Conservation (phyloP, 2,888 invertebrate genomes). For the Helicoverpa assulta region DNA sequence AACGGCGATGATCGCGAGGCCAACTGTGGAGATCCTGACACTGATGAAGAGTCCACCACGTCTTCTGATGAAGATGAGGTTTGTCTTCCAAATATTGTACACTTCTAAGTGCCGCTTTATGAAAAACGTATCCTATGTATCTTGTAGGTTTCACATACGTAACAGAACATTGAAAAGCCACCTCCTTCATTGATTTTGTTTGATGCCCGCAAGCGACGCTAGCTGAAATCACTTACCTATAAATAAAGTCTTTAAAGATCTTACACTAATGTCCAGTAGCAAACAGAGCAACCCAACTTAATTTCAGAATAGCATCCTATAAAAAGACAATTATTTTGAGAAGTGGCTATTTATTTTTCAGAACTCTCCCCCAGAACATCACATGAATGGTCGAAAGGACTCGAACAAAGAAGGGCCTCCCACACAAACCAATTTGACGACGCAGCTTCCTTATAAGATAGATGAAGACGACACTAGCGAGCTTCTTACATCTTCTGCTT, state of each 20-base stretch:
- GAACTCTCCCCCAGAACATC: constrained; percentile 48
- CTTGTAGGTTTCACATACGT: too few relatives aligned
- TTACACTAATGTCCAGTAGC: too few relatives aligned
- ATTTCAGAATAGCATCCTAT: too few relatives aligned
- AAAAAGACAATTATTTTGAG: too few relatives aligned
- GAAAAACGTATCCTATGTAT: too few relatives aligned
- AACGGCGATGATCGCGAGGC: constrained; percentile 58
- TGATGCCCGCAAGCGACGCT: too few relatives aligned
- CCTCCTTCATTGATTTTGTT: too few relatives aligned
- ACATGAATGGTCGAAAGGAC: constrained; percentile 42
- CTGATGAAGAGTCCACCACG: constrained; percentile 39
- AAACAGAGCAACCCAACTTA: too few relatives aligned
- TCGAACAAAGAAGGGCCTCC: constrained; percentile 68
- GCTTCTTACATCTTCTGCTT: constrained; percentile 72
- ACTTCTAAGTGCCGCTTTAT: not conserved
- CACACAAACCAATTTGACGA: constrained; percentile 80
- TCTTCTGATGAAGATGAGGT: constrained; percentile 54
- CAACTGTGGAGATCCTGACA: constrained; percentile 43
- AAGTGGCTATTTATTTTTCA: constrained; percentile 36
- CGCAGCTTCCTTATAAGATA: constrained; percentile 91
- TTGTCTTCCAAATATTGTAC: constrained; percentile 20
- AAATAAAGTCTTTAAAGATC: too few relatives aligned
- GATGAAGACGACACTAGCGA: constrained; percentile 91
- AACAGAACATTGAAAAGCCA: too few relatives aligned
- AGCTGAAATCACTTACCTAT: too few relatives aligned